Conservation (phyloP, 1,140 invertebrate genomes). For the Drosophila kohkoa region DNA sequence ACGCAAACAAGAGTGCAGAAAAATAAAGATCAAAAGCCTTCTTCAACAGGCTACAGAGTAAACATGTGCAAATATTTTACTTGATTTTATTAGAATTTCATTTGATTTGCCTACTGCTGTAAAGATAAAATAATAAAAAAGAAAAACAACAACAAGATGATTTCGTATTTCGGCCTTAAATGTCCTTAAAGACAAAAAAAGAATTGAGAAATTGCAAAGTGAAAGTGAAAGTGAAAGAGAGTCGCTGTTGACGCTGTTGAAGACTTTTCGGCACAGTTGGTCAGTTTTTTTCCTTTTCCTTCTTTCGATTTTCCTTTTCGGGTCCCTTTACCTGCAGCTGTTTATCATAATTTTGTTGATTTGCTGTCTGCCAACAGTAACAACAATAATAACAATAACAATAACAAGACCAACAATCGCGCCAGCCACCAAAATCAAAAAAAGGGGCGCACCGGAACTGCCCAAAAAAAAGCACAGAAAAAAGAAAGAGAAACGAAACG, state of each 20-base stretch:
- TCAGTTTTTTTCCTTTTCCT: constrained; percentile 65
- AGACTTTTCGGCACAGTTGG: constrained; percentile 53
- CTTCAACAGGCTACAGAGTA: constrained; percentile 58
- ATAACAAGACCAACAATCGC: constrained; percentile 56
- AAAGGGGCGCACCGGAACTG: constrained; percentile 46
- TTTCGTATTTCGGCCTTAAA: constrained; percentile 65
- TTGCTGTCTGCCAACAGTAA: constrained; percentile 76
- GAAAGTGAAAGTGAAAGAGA: background rate
- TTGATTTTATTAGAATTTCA: constrained; percentile 72
- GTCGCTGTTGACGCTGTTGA: background rate
- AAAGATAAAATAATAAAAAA: constrained; percentile 44
- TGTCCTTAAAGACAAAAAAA: constrained; percentile 67
- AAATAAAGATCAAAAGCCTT: constrained; percentile 78
- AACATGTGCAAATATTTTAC: constrained; percentile 79
- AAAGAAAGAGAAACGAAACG: background rate
- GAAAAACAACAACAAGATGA: constrained; percentile 27
- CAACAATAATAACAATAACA: constrained; percentile 68
- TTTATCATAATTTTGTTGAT: constrained; percentile 84
- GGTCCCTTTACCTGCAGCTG: constrained; percentile 79
- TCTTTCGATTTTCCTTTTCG: constrained; percentile 46
- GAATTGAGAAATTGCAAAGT: constrained; percentile 2
- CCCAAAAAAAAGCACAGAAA: constrained; percentile 1
- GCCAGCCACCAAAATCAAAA: constrained; percentile 55
- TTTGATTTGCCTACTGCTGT: constrained; percentile 23
- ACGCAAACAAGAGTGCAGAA: constrained; percentile 50